These are phyloP conservation scores for Anthopleura sola DNA, from an alignment of 64 coral and sea anemone genomes.

Conservation along the genomic window DNA sequence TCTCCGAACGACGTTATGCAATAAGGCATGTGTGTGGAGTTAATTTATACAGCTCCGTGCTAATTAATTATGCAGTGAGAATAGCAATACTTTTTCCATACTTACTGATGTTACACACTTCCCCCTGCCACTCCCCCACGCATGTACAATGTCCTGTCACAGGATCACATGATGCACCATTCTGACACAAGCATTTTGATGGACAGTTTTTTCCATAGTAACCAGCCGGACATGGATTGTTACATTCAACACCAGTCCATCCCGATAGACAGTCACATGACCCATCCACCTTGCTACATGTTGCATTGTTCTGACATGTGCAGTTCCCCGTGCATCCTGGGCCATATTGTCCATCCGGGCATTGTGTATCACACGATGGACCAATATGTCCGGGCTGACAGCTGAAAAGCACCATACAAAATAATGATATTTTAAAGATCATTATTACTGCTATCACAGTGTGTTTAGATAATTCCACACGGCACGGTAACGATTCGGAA, in stretches of 20 bases:
- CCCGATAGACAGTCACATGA: slow-evolving; percentile 21
- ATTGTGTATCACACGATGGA: slow-evolving; percentile 26
- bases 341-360: no score
- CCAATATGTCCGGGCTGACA: slow-evolving; percentile 68
- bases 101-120: slow-evolving; percentile 70
- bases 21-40: no score
- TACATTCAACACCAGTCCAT: slow-evolving; percentile 73
- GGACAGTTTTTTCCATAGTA: slow-evolving; percentile 89
- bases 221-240: slow-evolving; percentile 75
- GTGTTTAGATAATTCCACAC: no score
- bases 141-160: slow-evolving; percentile 71
- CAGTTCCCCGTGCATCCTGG: slow-evolving; percentile 61
- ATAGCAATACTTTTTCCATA: background rate
- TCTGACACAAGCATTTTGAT: slow-evolving; percentile 71
- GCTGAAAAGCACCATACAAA: background rate
- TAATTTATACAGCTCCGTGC: no score
- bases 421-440: no score
- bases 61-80: no score
- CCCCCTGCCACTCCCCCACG: slow-evolving; percentile 86
- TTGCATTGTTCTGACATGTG: background rate
- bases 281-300: no score
- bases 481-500: no score
- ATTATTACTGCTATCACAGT: no score
- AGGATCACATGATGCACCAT: slow-evolving; percentile 74
- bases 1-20: no score